Base-by-base conservation (phyloP, 2,888 invertebrate genomes). In the Drosophila histrio region DNA sequence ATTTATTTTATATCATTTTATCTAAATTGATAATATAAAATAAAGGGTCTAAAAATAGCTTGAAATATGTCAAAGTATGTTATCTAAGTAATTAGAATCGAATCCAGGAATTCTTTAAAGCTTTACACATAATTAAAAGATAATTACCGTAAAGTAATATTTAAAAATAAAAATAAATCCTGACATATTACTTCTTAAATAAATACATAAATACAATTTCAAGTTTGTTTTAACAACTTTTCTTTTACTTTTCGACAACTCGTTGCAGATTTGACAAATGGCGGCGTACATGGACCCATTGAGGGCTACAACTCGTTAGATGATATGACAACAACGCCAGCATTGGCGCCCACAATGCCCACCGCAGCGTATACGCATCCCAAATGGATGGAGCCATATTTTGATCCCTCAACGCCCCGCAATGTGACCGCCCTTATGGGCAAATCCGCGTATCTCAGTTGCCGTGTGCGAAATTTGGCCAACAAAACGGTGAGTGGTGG, bases 391-490 rank as follows among this genome's bases (percentile, higher is more conserved):
- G 93, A 94, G 88, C 96, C 96, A 7, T 94, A 95, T 82, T 96
- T 96, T 92, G 96, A 96, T 93, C 93, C 94, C 60, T 93, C 94
- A 80, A 95, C 95, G 52, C 95, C 96, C 43, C 93, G 95, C 66
- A 96, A 96, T 93, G 95, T 96, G 72, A 96, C 96, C 34, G 96
- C 96, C 24, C 94, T 96, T 36, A 95, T 96, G 72, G 96, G 96
- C 87, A 96, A 96, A 92, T 95, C 92, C 26, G 92, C 92, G 58
- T 92, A 91, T 87, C 87, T 92, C 58, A 91, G 91, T 76, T 92
- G 92, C 84, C 90, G 91, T 67, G 92, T 92, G 56, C 87, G 90
- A 72, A 92, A 92, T 88, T 90, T 92, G 75, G 91, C 91, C 78
- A 92, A 92, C 80, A 92, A 92, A 90, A 92, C 92, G 69, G 92